Base-by-base conservation (phyloP, 2,797 vertebrate species). In the Pelochelys cantorii region DNA sequence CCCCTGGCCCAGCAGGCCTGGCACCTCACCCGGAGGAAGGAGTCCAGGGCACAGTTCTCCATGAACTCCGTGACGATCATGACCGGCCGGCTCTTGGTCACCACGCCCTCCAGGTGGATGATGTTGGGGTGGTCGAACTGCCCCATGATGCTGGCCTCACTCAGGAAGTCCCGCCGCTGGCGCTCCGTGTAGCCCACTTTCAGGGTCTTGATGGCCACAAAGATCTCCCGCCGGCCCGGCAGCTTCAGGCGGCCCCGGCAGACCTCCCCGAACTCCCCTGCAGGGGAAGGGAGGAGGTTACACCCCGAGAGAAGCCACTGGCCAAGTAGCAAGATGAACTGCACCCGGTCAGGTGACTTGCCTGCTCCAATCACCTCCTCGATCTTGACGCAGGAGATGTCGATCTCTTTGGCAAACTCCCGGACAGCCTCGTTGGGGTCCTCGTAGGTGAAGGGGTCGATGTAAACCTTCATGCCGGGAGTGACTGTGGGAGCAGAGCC, bases 361-460 rank as follows among this genome's bases (percentile, higher is more conserved):
- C 99, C 99, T 98, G 99, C 99, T 97, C 99, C 99, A 60, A 99
- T 99, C 98, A 99, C 99, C 98, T 99, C 99, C 98, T 99, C 99
- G 23, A 99, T 99, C 98, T 99, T 99, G 98, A 99, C 99, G 27
- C 99, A 99, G 93, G 99, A 99, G 93, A 99, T 99, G 86, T 99
- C 99, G 4, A 99, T 99, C 97, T 99, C 99, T 98, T 99, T 99
- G 97, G 99, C 99, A 18, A 99, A 99, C 96, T 99, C 99, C 85
- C 99, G 98, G 85, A 99, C 99, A 0, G 99, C 99, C 98, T 99
- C 99, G 0, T 99, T 99, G 75, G 99, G 99, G 95, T 99, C 99
- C 95, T 99, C 99, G 0, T 99, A 99, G 93, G 99, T 99, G 97
- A 99, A 99, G 86, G 99, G 99, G 96, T 99, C 99, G 82, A 99